Evolutionary conservation across 2,113 vertebrate genomes (phyloP), one percentile per base, ranked within the genome.

Genomic region (Catharus minimus): DNA sequence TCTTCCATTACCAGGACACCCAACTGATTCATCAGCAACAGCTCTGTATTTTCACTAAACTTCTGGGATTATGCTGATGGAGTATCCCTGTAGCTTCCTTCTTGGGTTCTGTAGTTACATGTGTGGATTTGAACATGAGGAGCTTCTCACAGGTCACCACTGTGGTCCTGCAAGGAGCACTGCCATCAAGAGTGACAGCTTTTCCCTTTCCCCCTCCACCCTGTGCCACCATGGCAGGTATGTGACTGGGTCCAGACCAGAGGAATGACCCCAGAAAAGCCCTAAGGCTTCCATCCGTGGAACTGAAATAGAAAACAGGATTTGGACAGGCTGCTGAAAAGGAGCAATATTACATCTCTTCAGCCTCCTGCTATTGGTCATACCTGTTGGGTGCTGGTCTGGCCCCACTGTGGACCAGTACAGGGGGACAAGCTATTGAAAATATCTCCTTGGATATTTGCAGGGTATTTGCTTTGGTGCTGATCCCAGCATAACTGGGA

Each of bases 201-300:
- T 62, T 83, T 44, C 24, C n/a, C 26, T 58, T 58, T n/a, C 24
- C 4, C 5, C 3, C 20, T 61, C 32, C 33, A 20, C 27, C 57
- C 6, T 1, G 24, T 68, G n/a, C 53, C 44, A 23, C 53, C 5
- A 2, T 26, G 2, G 0, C 2, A 8, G 26, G 13, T 9, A 6
- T 0, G 3, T 32, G 69, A 19, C 46, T 68, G 26, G 41, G 8
- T 19, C 13, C 43, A 46, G 33, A 62, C 2, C 7, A 10, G 62
- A 55, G 30, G 6, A 75, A 15, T 41, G 30, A 32, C 10, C 23
- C 62, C 36, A 36, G 19, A 15, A 32, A 50, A 78, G 22, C 72
- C 36, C 71, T 38, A 39, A 65, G n/a, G 12, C 60, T 88, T 64
- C 67, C 27, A 64, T n/a, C 49, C n/a, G 9, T 56, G 27, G 36